Percentiles rank a stretch among this genome's conserved stretches.
Evolutionary conservation across 2,113 vertebrate species (phyloP).

Genomic region (Cyprinodon variegatus): DNA sequence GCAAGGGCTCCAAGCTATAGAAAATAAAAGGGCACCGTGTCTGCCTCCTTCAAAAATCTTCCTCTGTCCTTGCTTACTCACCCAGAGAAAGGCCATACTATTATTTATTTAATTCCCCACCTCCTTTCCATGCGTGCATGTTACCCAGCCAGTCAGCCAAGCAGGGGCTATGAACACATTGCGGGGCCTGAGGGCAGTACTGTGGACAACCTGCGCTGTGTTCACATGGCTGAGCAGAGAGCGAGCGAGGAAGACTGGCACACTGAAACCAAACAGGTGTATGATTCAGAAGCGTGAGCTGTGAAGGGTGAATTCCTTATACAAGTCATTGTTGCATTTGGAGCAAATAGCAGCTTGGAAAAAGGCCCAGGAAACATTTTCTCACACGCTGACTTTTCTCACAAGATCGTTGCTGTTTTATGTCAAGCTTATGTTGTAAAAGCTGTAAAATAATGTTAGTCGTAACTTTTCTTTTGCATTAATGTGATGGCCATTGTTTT

Average conservation of each 20-base stretch:
- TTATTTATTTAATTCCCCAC: constrained; percentile 75
- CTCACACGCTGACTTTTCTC: constrained; percentile 52
- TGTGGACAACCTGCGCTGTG: constrained; percentile 81
- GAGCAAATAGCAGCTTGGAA: constrained; percentile 70
- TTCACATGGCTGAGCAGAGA: constrained; percentile 82
- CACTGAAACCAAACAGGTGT: constrained; percentile 82
- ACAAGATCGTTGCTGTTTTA: constrained; percentile 32
- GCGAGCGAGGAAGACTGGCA: constrained; percentile 79
- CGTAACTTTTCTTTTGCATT: too few species aligned
- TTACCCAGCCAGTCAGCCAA: constrained; percentile 45
- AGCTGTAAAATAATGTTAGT: too few species aligned
- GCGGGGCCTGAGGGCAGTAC: constrained; percentile 79
- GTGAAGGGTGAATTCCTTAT: constrained; percentile 81
- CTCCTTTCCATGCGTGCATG: constrained; percentile 50
- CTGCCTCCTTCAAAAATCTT: constrained; percentile 58
- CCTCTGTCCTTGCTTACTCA: constrained; percentile 65
- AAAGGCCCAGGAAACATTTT: constrained; percentile 71
- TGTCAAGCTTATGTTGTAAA: constrained; percentile 17
- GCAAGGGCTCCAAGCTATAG: constrained; percentile 37
- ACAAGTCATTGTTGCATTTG: constrained; percentile 76
- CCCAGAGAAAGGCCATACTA: constrained; percentile 70
- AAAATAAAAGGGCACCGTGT: constrained; percentile 67
- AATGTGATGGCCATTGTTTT: too few species aligned
- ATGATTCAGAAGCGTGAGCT: constrained; percentile 79
- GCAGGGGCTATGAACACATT: constrained; percentile 80